A percentile compares a stretch with the other conserved stretches of the same genome.
These are phyloP conservation scores for Hestina assimilis DNA, from an alignment of 1,140 invertebrate species.

Conservation along the genomic window DNA sequence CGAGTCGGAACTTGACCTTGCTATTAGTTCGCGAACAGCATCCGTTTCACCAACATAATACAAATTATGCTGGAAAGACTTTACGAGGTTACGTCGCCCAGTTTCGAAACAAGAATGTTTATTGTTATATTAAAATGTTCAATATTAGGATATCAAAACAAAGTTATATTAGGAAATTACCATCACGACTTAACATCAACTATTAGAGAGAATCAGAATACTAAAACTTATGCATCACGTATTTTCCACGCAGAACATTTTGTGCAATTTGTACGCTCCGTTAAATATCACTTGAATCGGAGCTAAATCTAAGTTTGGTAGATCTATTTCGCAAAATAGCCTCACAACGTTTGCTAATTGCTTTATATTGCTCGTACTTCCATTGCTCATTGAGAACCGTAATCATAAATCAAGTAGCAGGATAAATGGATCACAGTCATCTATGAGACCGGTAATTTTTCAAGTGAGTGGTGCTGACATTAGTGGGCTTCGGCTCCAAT, in stretches of 20 bases:
- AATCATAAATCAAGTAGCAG: conserved; percentile 12
- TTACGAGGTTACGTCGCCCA: conserved; percentile 9
- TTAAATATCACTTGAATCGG: conserved; percentile 11
- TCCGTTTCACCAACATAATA: conserved; percentile 28
- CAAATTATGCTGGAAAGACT: conserved; percentile 16
- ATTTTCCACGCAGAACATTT: conserved; percentile 2
- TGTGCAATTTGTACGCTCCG: conserved; percentile 8
- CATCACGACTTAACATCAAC: conserved; percentile 1
- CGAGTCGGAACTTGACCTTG: conserved; percentile 63
- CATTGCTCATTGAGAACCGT: conserved; percentile 4
- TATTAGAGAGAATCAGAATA: conserved; percentile 8
- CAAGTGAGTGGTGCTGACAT: conserved; percentile 47
- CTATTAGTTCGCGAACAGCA: conserved; percentile 33
- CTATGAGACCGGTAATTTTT: conserved; percentile 33
- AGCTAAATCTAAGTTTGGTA: conserved; percentile 7
- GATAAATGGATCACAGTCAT: conserved; percentile 17
- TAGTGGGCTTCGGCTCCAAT: conserved; percentile 37
- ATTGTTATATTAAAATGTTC: conserved; percentile 7
- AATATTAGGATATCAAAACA: background rate
- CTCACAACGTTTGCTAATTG: conserved; percentile 15
- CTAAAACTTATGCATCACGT: conserved; percentile 7
- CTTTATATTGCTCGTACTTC: conserved; percentile 3
- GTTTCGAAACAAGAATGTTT: conserved; percentile 4
- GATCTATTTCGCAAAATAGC: conserved; percentile 23
- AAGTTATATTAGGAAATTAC: background rate